Base-by-base conservation (phyloP, 2,797 vertebrate genomes). In the Phaenicophaeus curvirostris region DNA sequence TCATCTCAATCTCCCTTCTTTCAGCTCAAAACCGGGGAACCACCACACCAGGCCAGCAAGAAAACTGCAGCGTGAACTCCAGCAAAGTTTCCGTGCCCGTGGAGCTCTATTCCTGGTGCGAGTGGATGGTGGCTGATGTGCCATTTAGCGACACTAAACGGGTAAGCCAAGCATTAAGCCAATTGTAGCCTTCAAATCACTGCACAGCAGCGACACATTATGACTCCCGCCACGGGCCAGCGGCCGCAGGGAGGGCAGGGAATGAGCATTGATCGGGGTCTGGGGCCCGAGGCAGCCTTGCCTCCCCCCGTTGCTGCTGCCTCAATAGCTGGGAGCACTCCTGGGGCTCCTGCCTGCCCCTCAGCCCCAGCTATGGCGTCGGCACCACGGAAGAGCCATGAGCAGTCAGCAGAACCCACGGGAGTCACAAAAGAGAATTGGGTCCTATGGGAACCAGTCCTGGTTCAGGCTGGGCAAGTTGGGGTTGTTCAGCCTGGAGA, bases 121-220 rank as follows among this genome's bases (percentile, higher is more conserved):
- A 71, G 76, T 15, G 44, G 91, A 94, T 74, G 72, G 78, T 2
- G 13, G 87, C 68, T 65, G 80, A 71, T 35, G 62, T 11, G 15
- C 73, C 81, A 55, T 91, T 93, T 84, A 90, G 83, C 4, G 30
- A 66, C 31, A 51, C 89, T 76, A 69, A 81, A 85, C 2, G 41
- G 77, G 44, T 72, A 80, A 95, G 68, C 61, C 86, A 83, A 91
- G 92, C 92, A 88, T 86, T 84, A 89, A 94, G 62, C 51, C 94
- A 94, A 90, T 95, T 95, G 85, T 67, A 94, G 76, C 39, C 90
- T 79, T 86, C 79, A 93, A 93, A 91, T 79, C 90, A 50, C 21
- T 42, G 79, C 85, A 50, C 54, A 57, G 93, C 76, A 73, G 55
- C 3, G n/a, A 9, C 46, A 73, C 39, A 9, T 79, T 87, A 68